Base-by-base conservation (phyloP, 2,113 vertebrate species). In the Zapornia atra region DNA sequence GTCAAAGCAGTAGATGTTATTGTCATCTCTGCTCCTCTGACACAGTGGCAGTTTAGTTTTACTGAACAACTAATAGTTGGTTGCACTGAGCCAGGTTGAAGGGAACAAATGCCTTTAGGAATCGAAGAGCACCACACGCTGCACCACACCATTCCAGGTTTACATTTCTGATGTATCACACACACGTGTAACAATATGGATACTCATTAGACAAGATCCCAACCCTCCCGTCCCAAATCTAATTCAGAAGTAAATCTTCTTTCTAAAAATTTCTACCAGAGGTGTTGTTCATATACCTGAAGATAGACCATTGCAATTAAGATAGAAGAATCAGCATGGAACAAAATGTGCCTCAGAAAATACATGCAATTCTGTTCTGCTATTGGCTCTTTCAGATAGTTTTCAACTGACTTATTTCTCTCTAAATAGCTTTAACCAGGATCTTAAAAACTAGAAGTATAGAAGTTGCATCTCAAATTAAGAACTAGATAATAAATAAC, bases 271-370 rank as follows among this genome's bases (percentile, higher is more conserved):
- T 69, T 38, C 38, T 2, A 46, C 15, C 21, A 44, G 42, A 29
- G 22, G 12, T 33, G n/a, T 0, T 50, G 65, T 25, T 92, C 59
- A 4, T 12, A 15, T 20, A 61, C 19, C 40, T 15, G 60, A 75
- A 51, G 51, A 4, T 53, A 40, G 28, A 50, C 10, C 1, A 0
- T 2, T 36, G 26, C 1, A 4, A 50, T 33, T 33, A 24, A 33
- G 22, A 31, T 0, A 50, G 44, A 61, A 73, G 20, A 53, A 12
- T 16, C 38, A 48, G 26, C 44, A 73, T 19, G 13, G 44, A 48
- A 22, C 17, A 75, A 66, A 75, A 48, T 14, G 9, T 29, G 36
- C 44, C 61, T 75, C 33, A 64, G 51, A 65, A 54, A 31, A 38
- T 7, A 28, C 36, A 19, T 1, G 4, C 16, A 53, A 12, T 71